Percentiles rank a stretch among this genome's conserved stretches.
Evolutionary conservation across 2,888 invertebrate genomes (phyloP).

Genomic region (Andrena bicolor): DNA sequence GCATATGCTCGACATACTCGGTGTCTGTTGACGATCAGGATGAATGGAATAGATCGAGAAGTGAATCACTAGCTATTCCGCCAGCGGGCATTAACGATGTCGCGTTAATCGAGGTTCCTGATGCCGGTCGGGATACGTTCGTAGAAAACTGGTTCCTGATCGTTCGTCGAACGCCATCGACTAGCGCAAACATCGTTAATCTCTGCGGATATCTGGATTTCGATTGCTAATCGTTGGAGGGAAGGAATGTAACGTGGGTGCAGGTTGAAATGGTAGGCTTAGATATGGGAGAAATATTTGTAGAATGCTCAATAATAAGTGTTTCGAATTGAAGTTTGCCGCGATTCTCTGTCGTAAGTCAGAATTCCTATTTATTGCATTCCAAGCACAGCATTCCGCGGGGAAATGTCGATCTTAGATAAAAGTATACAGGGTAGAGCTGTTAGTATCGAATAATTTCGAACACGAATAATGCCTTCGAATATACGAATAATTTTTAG

Average conservation of each 20-base stretch:
- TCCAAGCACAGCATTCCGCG: not conserved
- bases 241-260: not conserved
- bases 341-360: not conserved
- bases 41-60: constrained; percentile 58
- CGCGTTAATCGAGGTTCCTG: constrained; percentile 42
- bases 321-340: not conserved
- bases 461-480: too few species aligned
- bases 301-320: too few species aligned
- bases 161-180: constrained; percentile 36
- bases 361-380: not conserved
- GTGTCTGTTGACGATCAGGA: constrained; percentile 7
- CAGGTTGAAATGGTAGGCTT: not conserved
- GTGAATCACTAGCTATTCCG: constrained; percentile 59
- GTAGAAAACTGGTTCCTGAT: constrained; percentile 43
- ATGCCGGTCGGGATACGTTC: constrained; percentile 25
- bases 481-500: too few species aligned
- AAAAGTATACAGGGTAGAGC: not conserved
- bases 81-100: constrained; percentile 44
- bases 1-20: constrained; percentile 27
- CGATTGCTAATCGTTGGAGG: not conserved
- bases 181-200: constrained; percentile 35
- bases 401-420: not conserved
- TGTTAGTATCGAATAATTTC: too few species aligned
- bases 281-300: not conserved
- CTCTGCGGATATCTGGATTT: not conserved